Evolutionary conservation across 2,797 vertebrate genomes (phyloP), one percentile per base, ranked within the genome.

Genomic region (Sebastes trivittatus): DNA sequence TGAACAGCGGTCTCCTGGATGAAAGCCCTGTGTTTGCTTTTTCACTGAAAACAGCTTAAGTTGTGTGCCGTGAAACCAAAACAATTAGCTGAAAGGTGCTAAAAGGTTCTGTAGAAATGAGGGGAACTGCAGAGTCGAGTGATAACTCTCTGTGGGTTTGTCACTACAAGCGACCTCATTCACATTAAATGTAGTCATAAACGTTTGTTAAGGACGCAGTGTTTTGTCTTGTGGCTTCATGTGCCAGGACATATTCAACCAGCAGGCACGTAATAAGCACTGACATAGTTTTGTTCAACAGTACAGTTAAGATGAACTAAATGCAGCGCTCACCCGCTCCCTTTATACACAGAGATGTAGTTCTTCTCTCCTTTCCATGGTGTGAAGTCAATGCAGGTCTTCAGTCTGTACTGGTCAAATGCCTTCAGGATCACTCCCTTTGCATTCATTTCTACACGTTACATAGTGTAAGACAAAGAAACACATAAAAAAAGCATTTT

Each of bases 331-430:
- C 93, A 98, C 97, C 97, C 97, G 6, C 69, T 96, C 75, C 95
- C 97, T 91, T 97, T 97, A 87, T 95, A 95, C 27, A 97, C 97
- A 55, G 93, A 96, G 88, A 99, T 97, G 64, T 97, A 98, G 92
- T 98, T 97, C 69, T 93, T 1, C 90, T 98, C 97, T 80, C 96
- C 96, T 55, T 83, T 80, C 98, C 98, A 98, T 1, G 96, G 96
- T 73, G 96, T 97, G 91, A 98, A 98, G 93, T 98, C 95, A 52
- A 99, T 97, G 86, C 98, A 99, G 1, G 96, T 97, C 95, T 98
- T 99, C 61, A 98, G 94, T 76, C 97, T 95, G 90, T 97, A 98
- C 75, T 95, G 96, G 78, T 99, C 97, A 84, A 99, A 97, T 0
- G 97, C 97, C 81, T 96, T 96, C 42, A 98, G 93, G 77, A 98